Evolutionary conservation across 2,888 invertebrate species (phyloP).

Genomic region (Drosophila birchii): DNA sequence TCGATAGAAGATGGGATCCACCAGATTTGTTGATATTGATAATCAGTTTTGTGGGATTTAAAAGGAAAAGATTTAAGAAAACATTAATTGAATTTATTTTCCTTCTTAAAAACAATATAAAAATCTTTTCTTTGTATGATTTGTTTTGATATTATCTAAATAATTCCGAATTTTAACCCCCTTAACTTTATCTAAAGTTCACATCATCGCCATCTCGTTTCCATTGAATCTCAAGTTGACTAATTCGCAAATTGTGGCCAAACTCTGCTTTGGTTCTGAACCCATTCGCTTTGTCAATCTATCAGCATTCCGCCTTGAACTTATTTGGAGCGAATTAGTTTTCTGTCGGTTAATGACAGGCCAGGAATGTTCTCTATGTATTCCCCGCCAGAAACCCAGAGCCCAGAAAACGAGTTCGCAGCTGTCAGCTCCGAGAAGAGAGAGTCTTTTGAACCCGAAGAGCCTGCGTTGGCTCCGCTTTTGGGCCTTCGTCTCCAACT

Average conservation of each 20-base stretch:
- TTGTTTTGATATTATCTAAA: neutral
- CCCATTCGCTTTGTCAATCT: slow-evolving; percentile 39
- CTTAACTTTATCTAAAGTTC: slow-evolving; percentile 8
- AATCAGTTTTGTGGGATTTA: neutral
- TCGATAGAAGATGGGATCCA: slow-evolving; percentile 18
- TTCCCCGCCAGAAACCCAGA: neutral
- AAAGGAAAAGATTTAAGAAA: neutral
- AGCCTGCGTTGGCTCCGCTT: slow-evolving; percentile 13
- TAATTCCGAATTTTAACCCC: neutral
- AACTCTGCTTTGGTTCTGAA: slow-evolving; percentile 19
- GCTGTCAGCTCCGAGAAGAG: slow-evolving; percentile 9
- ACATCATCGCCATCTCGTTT: slow-evolving; percentile 13
- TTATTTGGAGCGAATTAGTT: slow-evolving; percentile 48
- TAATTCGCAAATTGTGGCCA: slow-evolving; percentile 20
- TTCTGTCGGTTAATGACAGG: slow-evolving; percentile 41
- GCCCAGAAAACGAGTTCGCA: slow-evolving; percentile 15
- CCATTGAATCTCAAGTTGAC: slow-evolving; percentile 11
- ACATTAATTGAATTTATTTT: neutral
- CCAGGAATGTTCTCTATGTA: slow-evolving; percentile 26
- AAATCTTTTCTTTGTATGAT: neutral
- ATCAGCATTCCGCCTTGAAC: slow-evolving; percentile 46
- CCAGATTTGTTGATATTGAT: slow-evolving; percentile 14
- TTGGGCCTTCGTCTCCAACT: slow-evolving; percentile 16
- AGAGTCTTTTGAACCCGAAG: slow-evolving; percentile 35
- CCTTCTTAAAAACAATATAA: too few species aligned